Percentiles rank a stretch among this genome's conserved stretches.
These are phyloP conservation scores for Oligia fasciuncula DNA, from an alignment of 2,888 invertebrate species.

Conservation along the genomic window DNA sequence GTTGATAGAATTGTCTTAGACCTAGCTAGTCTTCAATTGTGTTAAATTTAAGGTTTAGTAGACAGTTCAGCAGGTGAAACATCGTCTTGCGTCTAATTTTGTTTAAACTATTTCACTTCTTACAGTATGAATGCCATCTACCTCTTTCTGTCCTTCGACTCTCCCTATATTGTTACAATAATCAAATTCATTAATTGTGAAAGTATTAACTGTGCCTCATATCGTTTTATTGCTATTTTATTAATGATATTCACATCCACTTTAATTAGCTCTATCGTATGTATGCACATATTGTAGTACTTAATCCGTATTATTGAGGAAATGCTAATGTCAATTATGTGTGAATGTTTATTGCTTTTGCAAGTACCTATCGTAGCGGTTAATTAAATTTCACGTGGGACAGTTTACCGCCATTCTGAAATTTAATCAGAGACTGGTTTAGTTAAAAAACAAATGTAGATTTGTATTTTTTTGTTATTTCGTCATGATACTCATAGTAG, in stretches of 20 bases:
- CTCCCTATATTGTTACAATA: conserved; percentile 6
- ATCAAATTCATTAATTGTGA: conserved; percentile 29
- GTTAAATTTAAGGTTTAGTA: conserved; percentile 2
- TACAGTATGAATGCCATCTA: neutral
- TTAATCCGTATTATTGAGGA: conserved; percentile 26
- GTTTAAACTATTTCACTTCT: neutral
- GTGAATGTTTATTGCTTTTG: conserved; percentile 27
- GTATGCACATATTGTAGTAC: conserved; percentile 23
- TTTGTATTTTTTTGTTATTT: neutral
- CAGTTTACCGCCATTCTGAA: neutral
- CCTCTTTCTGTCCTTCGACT: neutral
- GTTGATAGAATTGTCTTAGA: neutral
- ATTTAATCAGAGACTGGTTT: neutral
- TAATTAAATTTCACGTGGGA: conserved; percentile 22
- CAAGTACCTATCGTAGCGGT: neutral
- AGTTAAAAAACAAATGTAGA: too few relatives aligned
- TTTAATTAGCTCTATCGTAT: conserved; percentile 28
- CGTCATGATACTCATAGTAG: neutral
- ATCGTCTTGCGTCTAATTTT: neutral
- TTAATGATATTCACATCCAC: conserved; percentile 22
- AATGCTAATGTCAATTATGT: conserved; percentile 14
- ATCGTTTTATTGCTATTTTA: conserved; percentile 27
- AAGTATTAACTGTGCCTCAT: conserved; percentile 21
- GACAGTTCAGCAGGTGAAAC: neutral
- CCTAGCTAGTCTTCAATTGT: conserved; percentile 10